These are phyloP conservation scores for Trissolcus basalis DNA, from an alignment of 1,140 invertebrate genomes.

Conservation along the genomic window DNA sequence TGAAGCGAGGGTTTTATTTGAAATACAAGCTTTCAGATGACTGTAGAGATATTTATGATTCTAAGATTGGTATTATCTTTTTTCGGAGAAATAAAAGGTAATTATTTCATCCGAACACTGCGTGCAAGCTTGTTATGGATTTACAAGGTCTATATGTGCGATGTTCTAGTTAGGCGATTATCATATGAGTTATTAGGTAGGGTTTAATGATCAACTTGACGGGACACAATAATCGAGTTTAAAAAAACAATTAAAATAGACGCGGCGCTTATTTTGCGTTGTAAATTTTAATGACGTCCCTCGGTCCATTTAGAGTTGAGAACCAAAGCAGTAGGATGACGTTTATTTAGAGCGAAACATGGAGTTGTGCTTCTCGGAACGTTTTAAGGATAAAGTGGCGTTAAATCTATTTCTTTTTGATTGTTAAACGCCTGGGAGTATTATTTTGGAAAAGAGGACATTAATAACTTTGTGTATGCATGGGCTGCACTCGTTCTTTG, in stretches of 20 bases:
- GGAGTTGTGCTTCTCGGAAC: constrained; percentile 43
- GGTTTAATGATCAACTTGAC: constrained; percentile 19
- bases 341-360: constrained; percentile 37
- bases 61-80: too few species aligned
- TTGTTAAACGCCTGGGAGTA: constrained; percentile 11
- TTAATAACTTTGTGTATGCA: constrained; percentile 24
- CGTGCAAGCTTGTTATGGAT: background rate
- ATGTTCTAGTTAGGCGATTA: background rate
- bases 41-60: too few species aligned
- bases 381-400: constrained; percentile 43
- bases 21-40: too few species aligned
- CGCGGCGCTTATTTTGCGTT: constrained; percentile 3
- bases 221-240: constrained; percentile 16
- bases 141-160: too few species aligned
- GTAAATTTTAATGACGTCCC: constrained; percentile 32
- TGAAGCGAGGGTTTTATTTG: too few species aligned
- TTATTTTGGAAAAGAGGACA: constrained; percentile 24
- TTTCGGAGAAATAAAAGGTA: too few species aligned
- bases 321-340: constrained; percentile 27
- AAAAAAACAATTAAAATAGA: constrained; percentile 28
- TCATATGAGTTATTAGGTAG: constrained; percentile 11
- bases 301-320: constrained; percentile 27
- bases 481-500: constrained; percentile 6
- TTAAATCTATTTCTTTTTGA: constrained; percentile 46
- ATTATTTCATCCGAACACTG: too few species aligned